A percentile compares a stretch with the other conserved stretches of the same genome.
Evolutionary conservation across 2,797 vertebrate species (phyloP).

Genomic region (Halcyon smyrnensis): DNA sequence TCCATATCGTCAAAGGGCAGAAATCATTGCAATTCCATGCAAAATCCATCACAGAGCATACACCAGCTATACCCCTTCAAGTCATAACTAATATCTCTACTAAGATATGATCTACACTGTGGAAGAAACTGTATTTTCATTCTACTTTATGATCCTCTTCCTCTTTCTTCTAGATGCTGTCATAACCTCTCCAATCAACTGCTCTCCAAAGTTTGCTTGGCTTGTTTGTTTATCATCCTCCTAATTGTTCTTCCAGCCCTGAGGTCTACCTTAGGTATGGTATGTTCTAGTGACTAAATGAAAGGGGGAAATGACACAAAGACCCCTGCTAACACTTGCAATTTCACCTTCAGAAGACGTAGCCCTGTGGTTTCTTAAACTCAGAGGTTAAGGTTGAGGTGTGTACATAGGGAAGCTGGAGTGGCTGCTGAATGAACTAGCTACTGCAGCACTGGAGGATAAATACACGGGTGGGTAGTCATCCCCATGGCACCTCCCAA

Average conservation of each 20-base stretch:
- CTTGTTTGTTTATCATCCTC: not conserved
- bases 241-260: not conserved
- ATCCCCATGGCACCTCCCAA: not conserved
- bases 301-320: not conserved
- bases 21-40: constrained; percentile 7
- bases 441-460: too few relatives aligned
- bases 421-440: not conserved
- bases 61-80: not conserved
- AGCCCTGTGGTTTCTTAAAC: not conserved
- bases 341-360: not conserved
- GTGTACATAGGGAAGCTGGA: rapidly evolving
- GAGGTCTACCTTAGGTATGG: not conserved
- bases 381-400: not conserved
- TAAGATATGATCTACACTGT: not conserved
- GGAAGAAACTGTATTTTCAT: constrained; percentile 16
- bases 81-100: not conserved
- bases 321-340: too few relatives aligned
- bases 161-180: not conserved
- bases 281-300: rapidly evolving
- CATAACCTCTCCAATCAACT: not conserved
- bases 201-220: not conserved
- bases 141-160: not conserved
- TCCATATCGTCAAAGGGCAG: not conserved
- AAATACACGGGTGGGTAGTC: not conserved
- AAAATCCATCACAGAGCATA: not conserved